Conservation (phyloP, 1,140 invertebrate genomes). For the Bombus terrestris region DNA sequence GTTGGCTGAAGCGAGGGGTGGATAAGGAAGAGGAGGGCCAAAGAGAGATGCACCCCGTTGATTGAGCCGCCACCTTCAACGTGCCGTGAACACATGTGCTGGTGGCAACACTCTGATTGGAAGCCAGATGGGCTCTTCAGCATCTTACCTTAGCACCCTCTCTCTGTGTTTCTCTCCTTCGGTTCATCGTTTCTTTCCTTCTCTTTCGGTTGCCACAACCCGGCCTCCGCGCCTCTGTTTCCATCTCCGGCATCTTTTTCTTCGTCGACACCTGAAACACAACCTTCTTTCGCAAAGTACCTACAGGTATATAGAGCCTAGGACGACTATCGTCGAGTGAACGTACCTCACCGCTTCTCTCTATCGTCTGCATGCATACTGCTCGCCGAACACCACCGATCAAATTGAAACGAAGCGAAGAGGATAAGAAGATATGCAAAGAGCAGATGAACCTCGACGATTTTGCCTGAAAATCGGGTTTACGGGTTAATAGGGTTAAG, state of each 20-base stretch:
- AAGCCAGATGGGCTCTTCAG: slow-evolving; percentile 77
- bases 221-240: not conserved
- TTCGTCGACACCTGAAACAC: slow-evolving; percentile 62
- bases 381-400: slow-evolving; percentile 28
- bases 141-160: slow-evolving; percentile 69
- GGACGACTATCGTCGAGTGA: slow-evolving; percentile 36
- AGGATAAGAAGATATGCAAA: not conserved
- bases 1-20: slow-evolving; percentile 60
- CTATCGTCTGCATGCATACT: slow-evolving; percentile 27
- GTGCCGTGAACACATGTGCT: slow-evolving; percentile 77
- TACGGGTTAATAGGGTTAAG: too few relatives aligned
- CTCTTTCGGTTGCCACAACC: not conserved
- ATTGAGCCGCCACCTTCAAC: slow-evolving; percentile 75
- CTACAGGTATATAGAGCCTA: not conserved
- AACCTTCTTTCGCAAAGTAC: slow-evolving; percentile 49
- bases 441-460: not conserved
- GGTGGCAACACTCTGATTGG: slow-evolving; percentile 79
- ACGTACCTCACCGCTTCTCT: slow-evolving; percentile 24
- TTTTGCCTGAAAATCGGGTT: not conserved
- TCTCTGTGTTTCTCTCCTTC: not conserved
- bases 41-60: slow-evolving; percentile 71
- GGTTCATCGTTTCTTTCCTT: not conserved
- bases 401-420: slow-evolving; percentile 33
- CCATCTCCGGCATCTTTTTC: slow-evolving; percentile 46
- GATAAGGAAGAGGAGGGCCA: slow-evolving; percentile 41